Evolutionary conservation across 2,888 invertebrate genomes (phyloP).

Genomic region (Idaea biselata): DNA sequence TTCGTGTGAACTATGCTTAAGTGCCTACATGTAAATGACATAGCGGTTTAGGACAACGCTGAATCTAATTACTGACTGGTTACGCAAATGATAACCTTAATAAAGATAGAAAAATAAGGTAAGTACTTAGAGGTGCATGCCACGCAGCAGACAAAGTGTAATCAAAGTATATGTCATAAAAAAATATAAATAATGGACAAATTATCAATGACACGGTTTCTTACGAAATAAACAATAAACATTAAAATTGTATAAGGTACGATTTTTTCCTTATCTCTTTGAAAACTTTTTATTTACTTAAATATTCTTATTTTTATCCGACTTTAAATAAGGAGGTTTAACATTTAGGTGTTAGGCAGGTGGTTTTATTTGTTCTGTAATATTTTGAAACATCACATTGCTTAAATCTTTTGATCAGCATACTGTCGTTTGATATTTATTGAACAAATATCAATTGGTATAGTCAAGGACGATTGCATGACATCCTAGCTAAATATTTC

Average conservation of each 20-base stretch:
- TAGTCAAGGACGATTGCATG: background rate
- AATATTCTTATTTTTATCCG: too few relatives aligned
- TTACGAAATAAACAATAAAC: slow-evolving; percentile 31
- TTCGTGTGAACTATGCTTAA: too few relatives aligned
- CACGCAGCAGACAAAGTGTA: background rate
- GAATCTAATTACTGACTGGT: slow-evolving; percentile 21
- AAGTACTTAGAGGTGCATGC: background rate
- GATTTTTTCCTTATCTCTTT: slow-evolving; percentile 3
- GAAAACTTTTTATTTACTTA: background rate
- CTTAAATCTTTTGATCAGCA: too few relatives aligned
- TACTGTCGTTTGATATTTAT: background rate
- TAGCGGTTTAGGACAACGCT: slow-evolving; percentile 14
- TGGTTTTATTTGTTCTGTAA: background rate
- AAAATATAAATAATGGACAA: slow-evolving; percentile 35
- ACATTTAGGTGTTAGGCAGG: too few relatives aligned
- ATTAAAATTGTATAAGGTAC: slow-evolving; percentile 21
- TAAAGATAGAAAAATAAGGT: slow-evolving; percentile 2
- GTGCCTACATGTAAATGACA: slow-evolving; percentile 22
- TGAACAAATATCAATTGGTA: background rate
- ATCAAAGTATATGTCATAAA: slow-evolving; percentile 11
- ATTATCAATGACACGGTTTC: slow-evolving; percentile 42
- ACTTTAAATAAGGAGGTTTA: too few relatives aligned
- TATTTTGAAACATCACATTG: background rate
- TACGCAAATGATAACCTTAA: slow-evolving; percentile 24
- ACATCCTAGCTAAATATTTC: background rate